phyloP scores from a whole-genome alignment of 1,140 invertebrate species.

The Arctopsyche grandis region DNA sequence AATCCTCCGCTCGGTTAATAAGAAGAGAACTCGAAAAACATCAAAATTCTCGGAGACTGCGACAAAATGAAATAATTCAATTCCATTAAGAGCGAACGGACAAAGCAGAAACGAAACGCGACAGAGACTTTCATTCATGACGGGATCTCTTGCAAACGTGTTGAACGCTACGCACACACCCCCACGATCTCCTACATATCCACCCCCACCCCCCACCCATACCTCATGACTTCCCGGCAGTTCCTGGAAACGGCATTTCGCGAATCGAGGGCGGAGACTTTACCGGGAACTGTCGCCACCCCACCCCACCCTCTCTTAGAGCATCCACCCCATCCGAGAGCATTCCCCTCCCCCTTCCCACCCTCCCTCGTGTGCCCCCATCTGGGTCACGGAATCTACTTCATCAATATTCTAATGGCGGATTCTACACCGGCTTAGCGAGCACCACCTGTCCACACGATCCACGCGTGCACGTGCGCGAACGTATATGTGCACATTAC shows the following conservation, averaged over 20 bases:
- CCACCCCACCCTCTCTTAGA: neutral
- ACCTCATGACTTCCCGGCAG: neutral
- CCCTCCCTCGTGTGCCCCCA: slow-evolving; percentile 24
- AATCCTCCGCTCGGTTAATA: too few relatives aligned
- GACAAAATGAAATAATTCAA: too few relatives aligned
- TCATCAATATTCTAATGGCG: slow-evolving; percentile 54
- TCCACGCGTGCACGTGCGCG: neutral
- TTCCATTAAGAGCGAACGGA: too few relatives aligned
- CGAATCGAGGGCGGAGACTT: slow-evolving; percentile 5
- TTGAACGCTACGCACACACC: too few relatives aligned
- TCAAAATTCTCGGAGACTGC: too few relatives aligned
- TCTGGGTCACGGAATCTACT: slow-evolving; percentile 49
- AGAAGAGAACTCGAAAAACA: too few relatives aligned
- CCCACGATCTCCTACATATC: too few relatives aligned
- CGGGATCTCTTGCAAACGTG: neutral
- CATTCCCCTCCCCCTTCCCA: neutral
- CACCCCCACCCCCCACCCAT: too few relatives aligned
- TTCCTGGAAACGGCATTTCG: slow-evolving; percentile 11
- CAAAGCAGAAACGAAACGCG: neutral
- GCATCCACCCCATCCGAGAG: slow-evolving; percentile 18
- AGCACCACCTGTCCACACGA: slow-evolving; percentile 33
- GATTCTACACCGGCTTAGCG: slow-evolving; percentile 47
- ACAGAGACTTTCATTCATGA: neutral
- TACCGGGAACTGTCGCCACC: neutral
- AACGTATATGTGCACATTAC: neutral